Conservation (phyloP, 1,140 invertebrate genomes). For the Drosophila eugracilis region DNA sequence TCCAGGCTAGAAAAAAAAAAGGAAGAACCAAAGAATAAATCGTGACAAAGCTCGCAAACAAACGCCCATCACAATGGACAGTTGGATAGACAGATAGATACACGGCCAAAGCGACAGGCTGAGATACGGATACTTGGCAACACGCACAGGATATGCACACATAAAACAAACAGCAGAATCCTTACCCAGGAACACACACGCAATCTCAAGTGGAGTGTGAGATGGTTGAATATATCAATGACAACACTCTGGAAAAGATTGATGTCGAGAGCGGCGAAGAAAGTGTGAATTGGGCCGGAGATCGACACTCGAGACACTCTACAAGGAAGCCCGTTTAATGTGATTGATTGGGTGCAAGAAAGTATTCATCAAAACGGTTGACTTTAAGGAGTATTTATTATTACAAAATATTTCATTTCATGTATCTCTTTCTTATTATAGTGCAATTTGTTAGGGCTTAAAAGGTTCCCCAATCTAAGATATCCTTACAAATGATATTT, state of each 20-base stretch:
- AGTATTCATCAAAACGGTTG: constrained; percentile 18
- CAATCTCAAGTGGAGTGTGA: constrained; percentile 47
- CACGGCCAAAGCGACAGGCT: constrained; percentile 57
- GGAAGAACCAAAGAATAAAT: constrained; percentile 69
- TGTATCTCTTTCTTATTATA: not conserved
- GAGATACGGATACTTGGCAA: constrained; percentile 37
- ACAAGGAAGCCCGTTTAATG: constrained; percentile 28
- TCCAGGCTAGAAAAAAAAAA: constrained; percentile 12
- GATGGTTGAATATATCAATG: constrained; percentile 55
- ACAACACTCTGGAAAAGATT: constrained; percentile 47
- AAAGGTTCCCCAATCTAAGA: too few relatives aligned
- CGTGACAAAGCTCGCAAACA: constrained; percentile 78
- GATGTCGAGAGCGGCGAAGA: constrained; percentile 15
- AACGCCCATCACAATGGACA: constrained; percentile 77
- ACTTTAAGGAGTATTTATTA: not conserved
- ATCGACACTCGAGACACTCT: constrained; percentile 41
- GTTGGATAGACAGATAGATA: constrained; percentile 67
- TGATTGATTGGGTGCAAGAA: constrained; percentile 32
- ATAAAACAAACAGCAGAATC: constrained; percentile 75
- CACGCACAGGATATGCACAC: constrained; percentile 45
- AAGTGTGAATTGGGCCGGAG: constrained; percentile 17
- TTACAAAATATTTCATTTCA: constrained; percentile 12
- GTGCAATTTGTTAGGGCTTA: not conserved
- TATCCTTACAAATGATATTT: too few relatives aligned
- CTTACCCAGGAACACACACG: constrained; percentile 55